phyloP scores from a whole-genome alignment of 2,113 vertebrate genomes.

The Lonchura striata region DNA sequence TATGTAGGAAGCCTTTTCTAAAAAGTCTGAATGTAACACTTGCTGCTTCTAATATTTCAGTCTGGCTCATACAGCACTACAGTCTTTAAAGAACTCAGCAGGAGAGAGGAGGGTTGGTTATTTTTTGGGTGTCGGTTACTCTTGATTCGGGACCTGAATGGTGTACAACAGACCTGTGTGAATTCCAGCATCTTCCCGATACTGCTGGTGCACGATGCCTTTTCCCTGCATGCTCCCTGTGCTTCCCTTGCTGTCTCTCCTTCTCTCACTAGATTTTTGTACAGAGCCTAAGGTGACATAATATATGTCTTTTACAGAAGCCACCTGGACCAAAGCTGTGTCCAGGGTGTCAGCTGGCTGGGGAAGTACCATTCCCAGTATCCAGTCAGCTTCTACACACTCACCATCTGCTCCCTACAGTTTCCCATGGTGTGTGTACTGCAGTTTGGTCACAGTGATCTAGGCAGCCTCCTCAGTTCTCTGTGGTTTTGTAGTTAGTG shows the following conservation, averaged over 20 bases:
- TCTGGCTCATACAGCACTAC: background rate
- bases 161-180: background rate
- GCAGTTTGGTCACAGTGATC: background rate
- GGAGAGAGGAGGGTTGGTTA: background rate
- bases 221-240: background rate
- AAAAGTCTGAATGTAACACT: background rate
- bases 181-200: background rate
- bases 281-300: background rate
- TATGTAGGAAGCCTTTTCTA: background rate
- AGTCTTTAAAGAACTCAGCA: background rate
- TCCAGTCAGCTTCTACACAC: background rate
- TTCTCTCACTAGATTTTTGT: background rate
- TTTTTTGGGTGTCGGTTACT: background rate
- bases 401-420: background rate
- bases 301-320: background rate
- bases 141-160: background rate
- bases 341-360: background rate
- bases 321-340: background rate
- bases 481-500: background rate
- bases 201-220: accelerated
- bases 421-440: background rate
- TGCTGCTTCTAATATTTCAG: background rate
- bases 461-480: background rate
- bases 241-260: background rate
- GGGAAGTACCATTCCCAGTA: background rate